Base-by-base conservation (phyloP, 2,113 vertebrate genomes). In the Rhizomys pruinosus region DNA sequence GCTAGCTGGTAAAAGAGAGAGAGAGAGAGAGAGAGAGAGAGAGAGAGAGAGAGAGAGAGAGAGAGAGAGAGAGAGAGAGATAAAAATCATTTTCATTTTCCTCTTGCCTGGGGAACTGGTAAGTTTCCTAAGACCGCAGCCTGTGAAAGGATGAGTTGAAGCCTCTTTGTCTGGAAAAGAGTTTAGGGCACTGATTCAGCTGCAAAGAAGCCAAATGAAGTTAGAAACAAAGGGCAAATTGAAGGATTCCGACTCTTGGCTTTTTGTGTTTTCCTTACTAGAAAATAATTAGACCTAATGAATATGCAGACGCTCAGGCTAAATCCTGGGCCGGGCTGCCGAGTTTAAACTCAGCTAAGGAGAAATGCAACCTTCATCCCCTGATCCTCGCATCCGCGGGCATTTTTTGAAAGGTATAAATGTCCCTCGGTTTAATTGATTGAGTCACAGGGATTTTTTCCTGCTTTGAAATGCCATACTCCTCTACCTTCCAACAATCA, bases 261-360 rank as follows among this genome's bases (percentile, higher is more conserved):
- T 98, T 98, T 98, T 98, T 96, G 97, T 98, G 97, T 98, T 98
- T 98, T 98, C 97, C 97, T 98, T 98, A 97, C 97, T 97, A 96
- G 96, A 97, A 98, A 98, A 98, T 98, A 98, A 98, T 98, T 98
- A 98, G 93, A 97, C 92, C 97, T 98, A 98, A 98, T 98, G 97
- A 98, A 98, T 98, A 98, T 98, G 97, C 97, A 98, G 96, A 71
- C 94, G 13, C 90, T 87, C 23, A 71, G 92, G 95, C 97, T 97
- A 97, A 97, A 97, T 95, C 94, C 93, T 85, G 39, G 79, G 95
- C 87, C 79, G 37, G 90, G 94, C 97, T 95, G 73, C 87, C 77
- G 52, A 87, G 69, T 97, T 97, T 97, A 91, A 95, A 96, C 95
- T 59, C 80, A 95, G 82, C 85, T 76, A 27, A 61, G 76, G 78